Percentiles rank a stretch among this genome's conserved stretches.
Evolutionary conservation across 2,888 invertebrate genomes (phyloP).

Genomic region (Geophilus truncorum): DNA sequence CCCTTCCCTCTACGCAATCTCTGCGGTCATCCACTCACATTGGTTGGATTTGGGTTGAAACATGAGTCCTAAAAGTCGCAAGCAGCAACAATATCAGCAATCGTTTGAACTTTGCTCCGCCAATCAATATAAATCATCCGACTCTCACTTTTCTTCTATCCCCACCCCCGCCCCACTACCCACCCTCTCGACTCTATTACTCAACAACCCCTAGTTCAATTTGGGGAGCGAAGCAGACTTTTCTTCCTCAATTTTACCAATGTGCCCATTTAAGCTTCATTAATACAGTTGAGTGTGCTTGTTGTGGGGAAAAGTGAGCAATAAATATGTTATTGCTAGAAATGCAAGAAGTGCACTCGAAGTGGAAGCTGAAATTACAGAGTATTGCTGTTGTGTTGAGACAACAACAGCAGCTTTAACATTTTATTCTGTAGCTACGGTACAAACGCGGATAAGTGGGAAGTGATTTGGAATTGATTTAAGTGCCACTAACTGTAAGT

Average conservation of each 20-base stretch:
- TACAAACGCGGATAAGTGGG: background rate
- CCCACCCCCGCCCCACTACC: background rate
- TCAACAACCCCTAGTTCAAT: background rate
- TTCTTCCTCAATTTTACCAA: background rate
- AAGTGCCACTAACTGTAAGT: background rate
- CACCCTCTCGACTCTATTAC: background rate
- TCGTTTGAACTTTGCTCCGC: constrained; percentile 10
- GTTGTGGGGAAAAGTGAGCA: background rate
- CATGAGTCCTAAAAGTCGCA: background rate
- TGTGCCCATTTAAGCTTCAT: background rate
- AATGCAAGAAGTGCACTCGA: background rate
- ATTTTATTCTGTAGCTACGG: background rate
- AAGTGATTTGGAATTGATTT: background rate
- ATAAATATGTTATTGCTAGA: background rate
- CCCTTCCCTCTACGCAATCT: background rate
- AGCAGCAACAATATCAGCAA: constrained; percentile 16
- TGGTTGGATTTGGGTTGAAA: constrained; percentile 10
- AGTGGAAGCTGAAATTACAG: background rate
- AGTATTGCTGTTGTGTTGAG: background rate
- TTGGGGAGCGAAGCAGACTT: background rate
- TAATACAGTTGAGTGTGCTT: background rate
- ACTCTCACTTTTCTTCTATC: background rate
- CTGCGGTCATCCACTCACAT: background rate
- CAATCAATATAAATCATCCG: constrained; percentile 7
- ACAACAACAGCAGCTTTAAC: background rate